These are phyloP conservation scores for Prolemur simus DNA, from an alignment of 2,113 vertebrate species.

Conservation along the genomic window DNA sequence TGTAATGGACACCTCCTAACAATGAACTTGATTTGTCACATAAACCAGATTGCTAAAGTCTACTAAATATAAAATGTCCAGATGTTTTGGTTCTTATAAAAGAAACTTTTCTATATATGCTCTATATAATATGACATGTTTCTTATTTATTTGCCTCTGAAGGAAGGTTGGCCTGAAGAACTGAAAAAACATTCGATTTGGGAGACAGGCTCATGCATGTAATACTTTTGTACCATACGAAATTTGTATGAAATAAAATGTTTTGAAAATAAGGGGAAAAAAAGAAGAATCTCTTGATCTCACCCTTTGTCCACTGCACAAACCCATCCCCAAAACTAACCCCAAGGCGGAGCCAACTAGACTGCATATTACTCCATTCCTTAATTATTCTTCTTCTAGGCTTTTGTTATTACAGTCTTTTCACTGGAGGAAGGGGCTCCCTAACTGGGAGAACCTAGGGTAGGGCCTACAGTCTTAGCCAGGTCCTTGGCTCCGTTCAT, in stretches of 20 bases:
- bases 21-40: background rate
- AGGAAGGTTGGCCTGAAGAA: background rate
- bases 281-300: background rate
- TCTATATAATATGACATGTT: background rate
- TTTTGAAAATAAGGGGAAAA: background rate
- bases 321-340: background rate
- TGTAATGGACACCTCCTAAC: background rate
- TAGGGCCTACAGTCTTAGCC: background rate
- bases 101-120: background rate
- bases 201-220: background rate
- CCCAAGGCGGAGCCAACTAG: background rate
- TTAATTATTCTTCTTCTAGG: background rate
- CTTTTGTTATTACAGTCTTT: background rate
- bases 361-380: no score
- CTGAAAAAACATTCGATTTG: background rate
- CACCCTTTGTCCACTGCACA: background rate
- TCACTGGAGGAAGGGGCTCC: background rate
- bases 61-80: background rate
- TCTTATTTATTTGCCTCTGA: slow-evolving; percentile 39
- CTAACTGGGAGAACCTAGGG: no score
- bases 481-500: background rate
- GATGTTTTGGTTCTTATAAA: slow-evolving; percentile 48
- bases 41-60: background rate
- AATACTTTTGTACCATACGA: background rate
- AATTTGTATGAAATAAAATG: slow-evolving; percentile 43